A percentile compares a stretch with the other conserved stretches of the same genome.
Conservation (phyloP, 2,113 vertebrate species). For the Origma solitaria region DNA sequence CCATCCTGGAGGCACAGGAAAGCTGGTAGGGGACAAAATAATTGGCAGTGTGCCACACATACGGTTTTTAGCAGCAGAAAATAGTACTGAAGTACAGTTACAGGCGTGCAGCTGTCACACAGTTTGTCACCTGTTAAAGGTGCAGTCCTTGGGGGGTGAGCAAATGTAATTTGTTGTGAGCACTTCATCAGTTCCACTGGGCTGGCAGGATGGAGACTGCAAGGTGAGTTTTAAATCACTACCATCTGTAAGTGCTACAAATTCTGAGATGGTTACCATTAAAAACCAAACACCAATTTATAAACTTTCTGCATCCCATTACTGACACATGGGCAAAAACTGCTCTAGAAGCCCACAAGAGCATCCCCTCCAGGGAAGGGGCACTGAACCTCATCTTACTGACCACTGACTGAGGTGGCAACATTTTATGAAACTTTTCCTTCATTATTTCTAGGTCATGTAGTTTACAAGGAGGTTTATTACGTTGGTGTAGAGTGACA, state of each 20-base stretch:
- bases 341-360: too few species aligned
- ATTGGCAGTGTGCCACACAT: rapidly evolving
- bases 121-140: not conserved
- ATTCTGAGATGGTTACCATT: not conserved
- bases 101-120: not conserved
- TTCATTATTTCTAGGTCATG: constrained; percentile 73
- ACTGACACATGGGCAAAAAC: rapidly evolving
- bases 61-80: not conserved
- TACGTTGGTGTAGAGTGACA: constrained; percentile 61
- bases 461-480: constrained; percentile 71
- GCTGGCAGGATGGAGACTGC: not conserved
- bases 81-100: not conserved
- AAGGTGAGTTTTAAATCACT: not conserved
- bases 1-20: not conserved
- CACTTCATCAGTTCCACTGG: not conserved
- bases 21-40: not conserved
- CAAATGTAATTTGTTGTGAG: not conserved
- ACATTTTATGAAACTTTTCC: not conserved
- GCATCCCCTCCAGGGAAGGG: not conserved
- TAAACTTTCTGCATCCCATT: not conserved
- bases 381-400: not conserved
- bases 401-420: not conserved
- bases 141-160: too few species aligned
- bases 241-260: not conserved
- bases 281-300: not conserved